These are phyloP conservation scores for Drosophila kikkawai DNA, from an alignment of 1,140 invertebrate genomes.

Conservation along the genomic window DNA sequence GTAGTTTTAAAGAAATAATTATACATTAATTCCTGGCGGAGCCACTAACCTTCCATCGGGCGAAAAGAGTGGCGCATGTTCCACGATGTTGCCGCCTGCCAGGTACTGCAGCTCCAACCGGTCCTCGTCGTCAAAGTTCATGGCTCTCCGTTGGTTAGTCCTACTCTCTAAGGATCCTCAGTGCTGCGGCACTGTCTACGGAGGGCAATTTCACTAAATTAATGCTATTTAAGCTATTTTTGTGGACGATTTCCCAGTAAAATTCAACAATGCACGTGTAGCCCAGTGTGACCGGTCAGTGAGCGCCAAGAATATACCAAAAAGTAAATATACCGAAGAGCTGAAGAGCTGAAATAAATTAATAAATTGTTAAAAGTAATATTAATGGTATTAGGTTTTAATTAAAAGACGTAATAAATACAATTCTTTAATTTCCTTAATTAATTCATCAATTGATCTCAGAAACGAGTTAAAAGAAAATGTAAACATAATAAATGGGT, in stretches of 20 bases:
- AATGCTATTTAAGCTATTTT: slow-evolving; percentile 14
- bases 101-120: slow-evolving; percentile 84
- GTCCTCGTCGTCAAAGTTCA: slow-evolving; percentile 74
- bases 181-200: slow-evolving; percentile 25
- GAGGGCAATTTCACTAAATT: neutral
- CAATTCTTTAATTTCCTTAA: too few relatives aligned
- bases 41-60: slow-evolving; percentile 87
- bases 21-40: slow-evolving; percentile 3
- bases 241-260: neutral
- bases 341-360: neutral
- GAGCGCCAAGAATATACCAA: slow-evolving; percentile 18
- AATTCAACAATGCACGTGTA: slow-evolving; percentile 52
- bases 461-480: neutral
- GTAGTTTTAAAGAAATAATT: neutral
- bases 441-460: too few relatives aligned
- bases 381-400: too few relatives aligned
- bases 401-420: too few relatives aligned
- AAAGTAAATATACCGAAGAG: neutral
- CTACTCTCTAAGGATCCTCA: neutral
- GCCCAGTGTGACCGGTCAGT: slow-evolving; percentile 14
- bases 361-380: neutral
- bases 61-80: slow-evolving; percentile 88
- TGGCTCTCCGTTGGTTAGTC: slow-evolving; percentile 24
- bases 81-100: slow-evolving; percentile 88
- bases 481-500: neutral